These are phyloP conservation scores for Otolemur garnettii DNA, from an alignment of 2,113 vertebrate genomes.

Conservation along the genomic window DNA sequence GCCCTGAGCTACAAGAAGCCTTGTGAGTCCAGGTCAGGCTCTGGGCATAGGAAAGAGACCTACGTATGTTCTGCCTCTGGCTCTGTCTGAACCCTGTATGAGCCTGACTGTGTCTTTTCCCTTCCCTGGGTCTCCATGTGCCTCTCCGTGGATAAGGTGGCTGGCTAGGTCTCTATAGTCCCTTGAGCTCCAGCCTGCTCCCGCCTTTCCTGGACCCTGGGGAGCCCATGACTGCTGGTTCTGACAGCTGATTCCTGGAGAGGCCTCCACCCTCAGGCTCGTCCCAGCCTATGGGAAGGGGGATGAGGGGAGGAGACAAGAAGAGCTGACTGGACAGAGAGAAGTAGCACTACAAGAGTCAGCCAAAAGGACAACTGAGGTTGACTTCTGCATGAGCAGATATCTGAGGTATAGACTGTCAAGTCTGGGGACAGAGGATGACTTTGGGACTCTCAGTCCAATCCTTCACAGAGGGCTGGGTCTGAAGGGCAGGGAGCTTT, in stretches of 20 bases:
- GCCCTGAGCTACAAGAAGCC: neutral
- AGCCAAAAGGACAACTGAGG: neutral
- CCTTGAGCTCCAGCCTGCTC: neutral
- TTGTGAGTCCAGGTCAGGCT: neutral
- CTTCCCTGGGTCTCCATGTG: neutral
- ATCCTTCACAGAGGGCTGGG: neutral
- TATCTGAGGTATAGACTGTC: neutral
- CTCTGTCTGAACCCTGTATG: neutral
- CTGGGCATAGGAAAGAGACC: neutral
- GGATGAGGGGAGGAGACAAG: neutral
- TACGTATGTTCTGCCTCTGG: neutral
- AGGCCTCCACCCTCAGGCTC: conserved; percentile 25
- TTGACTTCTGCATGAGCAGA: neutral
- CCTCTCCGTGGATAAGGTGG: neutral
- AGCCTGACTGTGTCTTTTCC: neutral
- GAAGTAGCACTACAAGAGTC: neutral
- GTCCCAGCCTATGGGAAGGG: neutral
- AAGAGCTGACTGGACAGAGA: conserved; percentile 42
- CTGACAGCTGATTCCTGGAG: neutral
- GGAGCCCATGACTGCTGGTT: neutral
- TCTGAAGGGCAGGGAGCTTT: neutral
- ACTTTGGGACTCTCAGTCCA: neutral
- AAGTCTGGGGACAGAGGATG: neutral
- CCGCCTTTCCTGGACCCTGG: neutral
- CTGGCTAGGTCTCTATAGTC: neutral